Base-by-base conservation (phyloP, 2,113 vertebrate species). In the Nibea albiflora region DNA sequence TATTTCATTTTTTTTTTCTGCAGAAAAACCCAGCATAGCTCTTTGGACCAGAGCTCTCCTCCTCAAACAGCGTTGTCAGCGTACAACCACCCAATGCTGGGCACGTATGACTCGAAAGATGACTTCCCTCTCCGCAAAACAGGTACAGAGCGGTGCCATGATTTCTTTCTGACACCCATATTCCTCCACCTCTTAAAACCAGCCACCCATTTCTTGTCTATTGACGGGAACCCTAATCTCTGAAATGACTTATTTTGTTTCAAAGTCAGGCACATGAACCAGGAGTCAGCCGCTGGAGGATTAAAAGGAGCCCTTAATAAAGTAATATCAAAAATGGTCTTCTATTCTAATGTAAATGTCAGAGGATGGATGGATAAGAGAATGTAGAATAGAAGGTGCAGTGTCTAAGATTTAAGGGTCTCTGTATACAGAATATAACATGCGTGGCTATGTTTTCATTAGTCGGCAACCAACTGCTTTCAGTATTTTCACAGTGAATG, bases 91-190 rank as follows among this genome's bases (percentile, higher is more conserved):
- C 97, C 96, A 0, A 93, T 97, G 49, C 95, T 99, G 92, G 98
- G 98, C 35, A 96, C 97, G 91, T 99, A 99, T 0, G 98, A 99
- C 92, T 94, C 97, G 85, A 99, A 97, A 95, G 96, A 99, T 1
- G 98, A 99, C 95, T 99, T 99, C 86, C 98, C 98, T 0, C 96
- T 99, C 73, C 95, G 98, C 84, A 99, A 99, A 94, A 99, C 98
- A 95, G 98, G 98, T 99, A 93, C 71, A 26, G 11, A 58, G 24
- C 11, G 11, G 1, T 22, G 22, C 58, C 31, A 24, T 26, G 56
- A 11, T 46, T 49, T 39, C 68, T 72, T 56, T 44, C 39, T 60
- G 16, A 68, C 2, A 6, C 22, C 11, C 22, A 11, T 42, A 39
- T 64, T 61, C 42, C 16, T 76, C 64, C 50, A 20, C 44, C 7